Evolutionary conservation across 2,797 vertebrate genomes (phyloP).

Genomic region (Sphenodon punctatus): DNA sequence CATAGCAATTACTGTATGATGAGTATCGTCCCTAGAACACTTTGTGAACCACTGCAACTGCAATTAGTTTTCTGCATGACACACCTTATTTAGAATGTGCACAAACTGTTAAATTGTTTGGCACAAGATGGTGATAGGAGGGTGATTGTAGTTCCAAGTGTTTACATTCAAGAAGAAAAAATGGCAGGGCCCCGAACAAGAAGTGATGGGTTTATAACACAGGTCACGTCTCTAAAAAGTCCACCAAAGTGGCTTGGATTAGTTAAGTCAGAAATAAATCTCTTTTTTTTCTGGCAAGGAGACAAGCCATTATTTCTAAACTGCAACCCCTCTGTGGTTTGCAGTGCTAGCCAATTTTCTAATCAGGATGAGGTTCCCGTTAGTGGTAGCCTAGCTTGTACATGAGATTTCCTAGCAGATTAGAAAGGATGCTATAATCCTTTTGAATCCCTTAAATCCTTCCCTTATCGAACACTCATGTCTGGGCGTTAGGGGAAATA

Average conservation of each 20-base stretch:
- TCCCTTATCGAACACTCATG: not conserved
- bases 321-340: not conserved
- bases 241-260: no score
- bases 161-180: not conserved
- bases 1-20: slow-evolving; percentile 26
- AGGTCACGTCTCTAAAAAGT: not conserved
- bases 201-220: not conserved
- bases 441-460: not conserved
- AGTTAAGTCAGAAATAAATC: not conserved
- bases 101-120: not conserved
- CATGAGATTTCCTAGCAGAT: not conserved
- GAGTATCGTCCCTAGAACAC: not conserved
- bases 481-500: not conserved
- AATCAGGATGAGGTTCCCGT: not conserved
- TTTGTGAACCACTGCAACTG: slow-evolving; percentile 23
- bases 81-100: slow-evolving; percentile 26
- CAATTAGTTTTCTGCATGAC: slow-evolving; percentile 48
- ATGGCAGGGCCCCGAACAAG: not conserved
- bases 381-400: not conserved
- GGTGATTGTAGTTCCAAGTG: not conserved
- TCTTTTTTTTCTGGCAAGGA: not conserved
- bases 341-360: not conserved
- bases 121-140: not conserved
- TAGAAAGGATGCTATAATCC: not conserved
- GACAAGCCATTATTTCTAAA: not conserved